Percentiles rank a stretch among this genome's conserved stretches.
These are phyloP conservation scores for Ophion ellenae DNA, from an alignment of 2,888 invertebrate species.

Conservation along the genomic window DNA sequence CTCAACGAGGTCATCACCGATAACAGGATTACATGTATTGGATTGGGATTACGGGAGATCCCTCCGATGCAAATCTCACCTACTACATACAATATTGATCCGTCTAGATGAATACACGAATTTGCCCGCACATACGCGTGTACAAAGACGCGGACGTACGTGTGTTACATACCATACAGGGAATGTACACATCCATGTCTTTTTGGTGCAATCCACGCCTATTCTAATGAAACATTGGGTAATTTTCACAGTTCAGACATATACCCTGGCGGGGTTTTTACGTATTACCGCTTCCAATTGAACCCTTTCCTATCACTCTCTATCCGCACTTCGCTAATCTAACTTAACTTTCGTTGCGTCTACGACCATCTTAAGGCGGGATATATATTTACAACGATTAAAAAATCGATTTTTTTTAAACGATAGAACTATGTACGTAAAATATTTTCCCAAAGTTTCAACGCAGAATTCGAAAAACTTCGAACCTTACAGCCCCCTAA, in stretches of 20 bases:
- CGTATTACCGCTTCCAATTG: no score
- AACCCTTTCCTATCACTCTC: no score
- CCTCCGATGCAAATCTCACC: conserved; percentile 76
- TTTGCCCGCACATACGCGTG: neutral
- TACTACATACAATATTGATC: conserved; percentile 56
- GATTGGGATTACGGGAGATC: conserved; percentile 79
- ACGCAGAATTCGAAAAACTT: no score
- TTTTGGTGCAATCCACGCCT: neutral
- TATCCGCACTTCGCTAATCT: no score
- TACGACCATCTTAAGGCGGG: no score
- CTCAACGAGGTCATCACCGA: conserved; percentile 68
- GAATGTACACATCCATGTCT: neutral
- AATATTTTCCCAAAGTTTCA: no score
- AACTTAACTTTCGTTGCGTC: no score
- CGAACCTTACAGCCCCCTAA: no score
- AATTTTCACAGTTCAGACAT: neutral
- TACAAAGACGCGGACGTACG: neutral
- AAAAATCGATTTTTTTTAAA: no score
- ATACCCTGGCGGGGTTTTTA: no score
- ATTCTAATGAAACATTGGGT: neutral
- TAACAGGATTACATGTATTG: conserved; percentile 78
- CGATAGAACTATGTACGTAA: no score
- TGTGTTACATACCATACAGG: neutral
- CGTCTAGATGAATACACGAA: conserved; percentile 42
- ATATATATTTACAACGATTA: no score